Conservation (phyloP, 2,888 invertebrate genomes). For the Pharmacophagus antenor region DNA sequence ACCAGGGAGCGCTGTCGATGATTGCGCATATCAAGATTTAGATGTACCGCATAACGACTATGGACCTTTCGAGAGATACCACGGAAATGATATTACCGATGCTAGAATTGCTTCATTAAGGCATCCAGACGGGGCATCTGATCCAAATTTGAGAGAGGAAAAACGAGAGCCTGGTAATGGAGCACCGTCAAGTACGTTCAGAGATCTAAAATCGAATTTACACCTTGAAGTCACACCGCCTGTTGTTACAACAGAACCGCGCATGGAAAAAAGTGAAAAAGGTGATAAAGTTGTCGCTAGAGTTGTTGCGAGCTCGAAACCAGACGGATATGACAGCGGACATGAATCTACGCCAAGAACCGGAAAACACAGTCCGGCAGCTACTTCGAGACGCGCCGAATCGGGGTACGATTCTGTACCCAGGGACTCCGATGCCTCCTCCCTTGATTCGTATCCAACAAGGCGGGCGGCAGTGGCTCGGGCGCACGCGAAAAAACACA, state of each 20-base stretch:
- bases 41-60: conserved; percentile 76
- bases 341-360: conserved; percentile 91
- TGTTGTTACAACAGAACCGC: conserved; percentile 81
- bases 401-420: conserved; percentile 96
- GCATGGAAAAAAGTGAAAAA: conserved; percentile 82
- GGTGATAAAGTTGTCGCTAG: conserved; percentile 84
- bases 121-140: conserved; percentile 96
- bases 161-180: conserved; percentile 83
- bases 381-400: conserved; percentile 89
- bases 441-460: conserved; percentile 86
- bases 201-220: conserved; percentile 76
- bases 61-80: conserved; percentile 85
- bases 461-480: conserved; percentile 72
- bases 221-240: conserved; percentile 77
- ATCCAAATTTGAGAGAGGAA: conserved; percentile 91
- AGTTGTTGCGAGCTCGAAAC: conserved; percentile 83
- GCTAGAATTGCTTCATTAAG: conserved; percentile 86
- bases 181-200: conserved; percentile 82
- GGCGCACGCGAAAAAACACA: conserved; percentile 77
- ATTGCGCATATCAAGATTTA: conserved; percentile 82
- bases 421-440: conserved; percentile 93
- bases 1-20: conserved; percentile 84
- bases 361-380: conserved; percentile 89
- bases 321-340: conserved; percentile 91
- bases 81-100: conserved; percentile 74